Base-by-base conservation (phyloP, 2,888 invertebrate species). In the Choristoneura rosaceana region DNA sequence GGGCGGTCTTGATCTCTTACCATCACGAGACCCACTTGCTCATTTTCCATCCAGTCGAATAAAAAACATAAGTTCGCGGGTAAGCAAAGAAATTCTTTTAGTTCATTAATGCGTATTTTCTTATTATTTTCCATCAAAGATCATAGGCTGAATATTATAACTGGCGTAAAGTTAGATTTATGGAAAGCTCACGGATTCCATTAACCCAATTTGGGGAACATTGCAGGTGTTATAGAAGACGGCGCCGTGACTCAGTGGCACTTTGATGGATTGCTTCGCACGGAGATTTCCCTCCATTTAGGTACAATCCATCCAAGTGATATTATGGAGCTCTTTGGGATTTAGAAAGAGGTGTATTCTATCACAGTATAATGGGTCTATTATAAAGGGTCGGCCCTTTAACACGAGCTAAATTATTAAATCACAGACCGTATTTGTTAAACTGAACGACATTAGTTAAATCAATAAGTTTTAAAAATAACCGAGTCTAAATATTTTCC, bases 191-290 rank as follows among this genome's bases (percentile, higher is more conserved):
- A 33, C 15, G 45, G 50, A 34, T 45, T 59, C 64, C 64, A 68
- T 73, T 73, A 73, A 59, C 68, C 71, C 71, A 50, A 68, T 63
- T 73, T 55, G 14, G 50, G 64, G 50, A 50, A 64, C 64, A 33
- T 64, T 47, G 45, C 68, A 68, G 68, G 73, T 69, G 73, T 71
- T 67, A 62, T 52, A 41, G 17, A 69, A 67, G 66, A 67, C 70
- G 67, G 62, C 71, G 59, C 47, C 62, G 41, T 71, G 71, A 67
- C 67, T 68, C 61, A 47, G 12, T 70, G 70, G 67, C 65, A 65
- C 58, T 63, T 47, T 71, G 71, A 71, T 71, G 45, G 62, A 71
- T 67, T 45, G 62, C 34, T 64, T 41, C 41, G 12, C 59, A 60
- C 15, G 17, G 41, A 43, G 58, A 67, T 55, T 58, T 62, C 43